Evolutionary conservation across 64 coral and sea anemone genomes (phyloP).

Genomic region (Exaiptasia diaphana): DNA sequence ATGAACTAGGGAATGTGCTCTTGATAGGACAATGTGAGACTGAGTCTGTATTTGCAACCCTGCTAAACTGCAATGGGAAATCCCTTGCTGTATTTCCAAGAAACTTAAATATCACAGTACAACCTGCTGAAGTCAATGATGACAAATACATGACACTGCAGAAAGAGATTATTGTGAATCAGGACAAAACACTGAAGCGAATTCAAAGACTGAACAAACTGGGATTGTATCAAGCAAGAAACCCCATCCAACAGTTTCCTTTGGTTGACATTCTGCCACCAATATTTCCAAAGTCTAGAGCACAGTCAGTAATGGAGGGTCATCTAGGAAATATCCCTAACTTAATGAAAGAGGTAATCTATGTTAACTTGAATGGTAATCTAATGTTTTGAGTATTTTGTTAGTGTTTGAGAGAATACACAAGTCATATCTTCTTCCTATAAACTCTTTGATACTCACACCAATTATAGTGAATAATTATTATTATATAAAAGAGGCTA

Average conservation of each 20-base stretch:
- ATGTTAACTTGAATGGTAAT: no score
- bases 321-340: no score
- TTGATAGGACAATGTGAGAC: conserved; percentile 24
- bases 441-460: no score
- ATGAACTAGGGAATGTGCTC: conserved; percentile 1
- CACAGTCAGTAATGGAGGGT: neutral
- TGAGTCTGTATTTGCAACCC: conserved; percentile 22
- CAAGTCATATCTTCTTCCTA: no score
- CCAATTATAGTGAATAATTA: no score
- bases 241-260: neutral
- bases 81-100: neutral
- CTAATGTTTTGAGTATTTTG: no score
- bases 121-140: neutral
- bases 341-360: no score
- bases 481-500: no score
- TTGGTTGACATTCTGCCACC: neutral
- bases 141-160: neutral
- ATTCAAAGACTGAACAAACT: neutral
- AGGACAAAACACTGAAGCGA: neutral
- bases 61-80: neutral
- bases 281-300: neutral
- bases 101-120: conserved; percentile 10
- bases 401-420: no score
- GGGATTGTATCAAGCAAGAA: neutral
- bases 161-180: neutral